Base-by-base conservation (phyloP, 2,888 invertebrate genomes). In the Brachyopa scutellaris region DNA sequence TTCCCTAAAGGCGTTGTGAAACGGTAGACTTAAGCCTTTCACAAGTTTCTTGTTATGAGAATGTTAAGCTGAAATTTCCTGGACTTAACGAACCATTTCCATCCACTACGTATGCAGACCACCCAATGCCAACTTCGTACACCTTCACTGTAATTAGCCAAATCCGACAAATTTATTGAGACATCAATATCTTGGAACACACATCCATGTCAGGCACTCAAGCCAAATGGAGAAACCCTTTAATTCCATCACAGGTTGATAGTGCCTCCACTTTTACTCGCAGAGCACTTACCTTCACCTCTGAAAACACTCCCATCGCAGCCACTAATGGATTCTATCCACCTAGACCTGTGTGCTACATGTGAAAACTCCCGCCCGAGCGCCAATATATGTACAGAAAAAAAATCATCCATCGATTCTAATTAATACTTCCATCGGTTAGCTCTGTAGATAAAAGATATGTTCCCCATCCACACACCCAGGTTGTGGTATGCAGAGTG, bases 131-230 rank as follows among this genome's bases (percentile, higher is more conserved):
- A 26, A 26, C 11, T 13, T 33, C 5, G 13, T 15, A 7, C 5
- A 23, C 19, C 17, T 64, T n/a, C 17, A 8, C 11, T 21, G 31
- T 33, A 19, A n/a, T 40, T 64, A 49, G 15, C 38, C 2, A 45
- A 15, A 17, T 47, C 31, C 29, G 55, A 67, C 38, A 55, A 69
- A 80, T 80, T 80, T 80, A 80, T 80, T 80, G 57, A 80, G 76
- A 70, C 80, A 59, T 66, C 76, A 76, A 67, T 69, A 69, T 76
- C 69, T 80, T 69, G 64, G 76, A 69, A 57, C 23, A 26, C 62
- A 69, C 76, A 55, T n/a, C 69, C 76, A 57, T 69, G 76, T 47
- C 38, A 55, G 67, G 40, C 69, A 47, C 76, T 62, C 49, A 67
- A 62, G 42, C 47, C 38, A 57, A 62, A 55, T 49, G 49, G 15